Base-by-base conservation (phyloP, 2,797 vertebrate species). In the Paedocypris micromegethes region DNA sequence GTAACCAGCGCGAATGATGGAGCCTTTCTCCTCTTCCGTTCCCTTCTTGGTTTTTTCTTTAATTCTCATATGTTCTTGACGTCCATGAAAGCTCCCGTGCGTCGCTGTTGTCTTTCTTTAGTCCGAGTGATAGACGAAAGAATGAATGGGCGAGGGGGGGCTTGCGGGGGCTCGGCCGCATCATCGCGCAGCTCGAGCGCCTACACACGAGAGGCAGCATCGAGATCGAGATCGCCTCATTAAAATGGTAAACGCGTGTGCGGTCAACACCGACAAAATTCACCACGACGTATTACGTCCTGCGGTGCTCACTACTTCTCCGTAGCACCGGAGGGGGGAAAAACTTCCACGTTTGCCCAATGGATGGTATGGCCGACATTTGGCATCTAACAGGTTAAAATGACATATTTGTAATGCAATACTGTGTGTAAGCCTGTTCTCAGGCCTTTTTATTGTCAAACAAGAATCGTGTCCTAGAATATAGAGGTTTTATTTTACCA, bases 91-190 rank as follows among this genome's bases (percentile, higher is more conserved):
- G 60, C 67, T 61, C 70, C 75, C 69, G 68, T 64, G 78, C 79
- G 78, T 81, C 78, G 75, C 80, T 61, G 63, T 50, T 2, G 47
- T 71, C 78, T 82, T 72, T 62, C 74, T 72, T 78, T 72, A 54
- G 81, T 77, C 81, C 74, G 76, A 68, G 81, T 73, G 80, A 79
- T 76, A 80, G 78, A 83, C 83, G 80, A 82, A 79, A 82, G 80
- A 80, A 81, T 78, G 79, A 81, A 81, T 80, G 83, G 68, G 75
- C 77, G 72, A 75, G 80, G n/a, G 78, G 78, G 79, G 43, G 72
- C 23, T 70, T 67, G 77, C 73, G 75, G 75, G 56, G 75, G 76
- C 76, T 81, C 66, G 56, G 47, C 83, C 83, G 85, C 82, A 76
- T 60, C 64, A 45, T 56, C 66, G 51, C 56, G 59, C 49, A 52